Evolutionary conservation across 2,113 vertebrate genomes (phyloP), one percentile per base, ranked within the genome.

Genomic region (Gallinago media): DNA sequence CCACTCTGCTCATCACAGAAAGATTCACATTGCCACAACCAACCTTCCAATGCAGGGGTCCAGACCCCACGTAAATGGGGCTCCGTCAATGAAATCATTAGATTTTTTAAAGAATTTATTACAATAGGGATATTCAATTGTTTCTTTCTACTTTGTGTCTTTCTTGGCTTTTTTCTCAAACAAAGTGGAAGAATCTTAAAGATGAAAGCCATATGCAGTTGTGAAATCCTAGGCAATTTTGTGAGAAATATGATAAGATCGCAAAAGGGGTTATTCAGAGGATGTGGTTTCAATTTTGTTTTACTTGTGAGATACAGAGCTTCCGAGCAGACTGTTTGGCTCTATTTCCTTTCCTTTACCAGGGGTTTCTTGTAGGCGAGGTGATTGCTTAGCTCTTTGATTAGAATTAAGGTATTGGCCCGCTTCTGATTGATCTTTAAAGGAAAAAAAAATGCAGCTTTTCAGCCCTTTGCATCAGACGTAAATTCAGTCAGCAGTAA

Each of bases 401-500:
- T 80, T 54, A 85, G 23, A 55, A n/a, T 82, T 88, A n/a, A 66
- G 9, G 6, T 67, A 75, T 71, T 54, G 80, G n/a, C 4, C 15
- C 56, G 38, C 66, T 92, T 63, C 58, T 59, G 14, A 78, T 4
- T 75, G 78, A 84, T 34, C 26, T 52, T 75, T 21, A 78, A 50
- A 36, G 17, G 8, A 26, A 3, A 29, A 67, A 54, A 29, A 16
- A 9, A 12, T 14, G 3, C 25, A 85, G 36, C 5, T 89, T 87
- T 90, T 65, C 49, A 89, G 5, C 17, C 7, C 22, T 68, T 49
- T 75, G 71, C 22, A 22, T 84, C 27, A 68, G 80, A 58, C 21
- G 61, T 82, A 84, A 81, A 85, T 79, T 89, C 77, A 52, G 52
- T 96, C 89, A 92, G 85, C 85, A 87, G 47, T 68, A 88, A 95